Base-by-base conservation (phyloP, 1,140 invertebrate genomes). In the Battus philenor region DNA sequence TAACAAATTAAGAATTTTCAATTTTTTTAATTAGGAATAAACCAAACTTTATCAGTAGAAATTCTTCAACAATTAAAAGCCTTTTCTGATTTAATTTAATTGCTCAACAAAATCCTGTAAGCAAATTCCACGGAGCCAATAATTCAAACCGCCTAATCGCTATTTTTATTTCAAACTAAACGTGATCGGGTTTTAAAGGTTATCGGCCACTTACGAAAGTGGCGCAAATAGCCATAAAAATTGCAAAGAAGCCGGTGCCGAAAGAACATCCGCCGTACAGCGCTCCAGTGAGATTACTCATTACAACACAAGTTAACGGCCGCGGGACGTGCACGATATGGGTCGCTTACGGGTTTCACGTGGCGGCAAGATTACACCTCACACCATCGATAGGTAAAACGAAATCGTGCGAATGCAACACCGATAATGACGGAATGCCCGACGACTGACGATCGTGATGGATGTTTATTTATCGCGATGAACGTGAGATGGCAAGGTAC, bases 181-280 rank as follows among this genome's bases (percentile, higher is more conserved):
- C 33, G 33, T 44, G 48, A 50, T 50, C 33, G 33, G 41, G 33
- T 36, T 50, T 50, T 22, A 34, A 46, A 50, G 32, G 49, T 52
- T 54, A 59, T 55, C 49, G 41, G 38, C 22, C 47, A 47, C 44
- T 53, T 53, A 47, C 39, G 39, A 57, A 57, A 56, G 56, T 59
- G 49, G 47, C 47, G 33, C 50, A 49, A 57, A 45, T 43, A 39
- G 43, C 43, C 43, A 46, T 49, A 57, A 61, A 57, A 61, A 50
- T 57, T 53, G 48, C 50, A 44, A 53, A 43, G 26, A 33, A 44
- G 32, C 34, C 44, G 7, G 13, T 9, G 31, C 12, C 43, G 36
- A 51, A 48, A 34, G 29, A 47, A 62, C 59, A 55, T 59, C 55
- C 55, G 59, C 39, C 47, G 29, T 30, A 34, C 24, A 27, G 20